Conservation (phyloP, 2,113 vertebrate genomes). For the Prunella himalayana region DNA sequence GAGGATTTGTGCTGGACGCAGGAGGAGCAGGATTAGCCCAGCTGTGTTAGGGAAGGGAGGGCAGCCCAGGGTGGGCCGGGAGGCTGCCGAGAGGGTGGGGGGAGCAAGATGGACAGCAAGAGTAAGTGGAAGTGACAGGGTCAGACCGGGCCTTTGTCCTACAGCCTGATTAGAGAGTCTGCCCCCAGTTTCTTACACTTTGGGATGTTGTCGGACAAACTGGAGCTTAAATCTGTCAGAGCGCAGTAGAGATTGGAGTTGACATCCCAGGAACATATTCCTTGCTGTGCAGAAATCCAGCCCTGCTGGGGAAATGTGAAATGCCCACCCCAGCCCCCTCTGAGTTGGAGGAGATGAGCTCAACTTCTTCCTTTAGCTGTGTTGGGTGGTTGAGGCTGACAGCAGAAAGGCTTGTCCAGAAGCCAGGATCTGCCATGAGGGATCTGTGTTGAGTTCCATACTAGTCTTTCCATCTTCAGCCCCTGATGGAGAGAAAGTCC, state of each 20-base stretch:
- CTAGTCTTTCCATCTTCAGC: not conserved
- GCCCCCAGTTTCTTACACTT: constrained; percentile 92
- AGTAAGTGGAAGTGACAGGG: constrained; percentile 96
- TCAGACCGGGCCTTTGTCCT: constrained; percentile 93
- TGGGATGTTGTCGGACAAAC: constrained; percentile 92
- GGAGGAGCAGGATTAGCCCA: constrained; percentile 85
- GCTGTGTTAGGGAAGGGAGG: constrained; percentile 74
- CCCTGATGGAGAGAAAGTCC: not conserved
- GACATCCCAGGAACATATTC: constrained; percentile 76
- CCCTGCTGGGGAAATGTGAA: constrained; percentile 71
- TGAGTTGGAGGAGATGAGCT: constrained; percentile 8
- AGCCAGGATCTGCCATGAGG: not conserved
- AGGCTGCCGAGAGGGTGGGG: constrained; percentile 73
- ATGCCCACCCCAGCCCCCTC: constrained; percentile 33
- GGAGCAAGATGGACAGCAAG: constrained; percentile 83
- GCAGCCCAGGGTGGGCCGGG: constrained; percentile 69
- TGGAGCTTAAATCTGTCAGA: constrained; percentile 87
- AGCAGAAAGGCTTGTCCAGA: not conserved
- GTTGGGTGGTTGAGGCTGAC: not conserved
- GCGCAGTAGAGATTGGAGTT: constrained; percentile 72
- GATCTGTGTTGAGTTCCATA: not conserved
- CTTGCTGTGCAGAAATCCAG: constrained; percentile 73
- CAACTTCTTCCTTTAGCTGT: not conserved
- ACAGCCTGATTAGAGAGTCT: constrained; percentile 92
- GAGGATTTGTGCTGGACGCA: constrained; percentile 82